Conservation (phyloP, 2,888 invertebrate genomes). For the Monopis laevigella region DNA sequence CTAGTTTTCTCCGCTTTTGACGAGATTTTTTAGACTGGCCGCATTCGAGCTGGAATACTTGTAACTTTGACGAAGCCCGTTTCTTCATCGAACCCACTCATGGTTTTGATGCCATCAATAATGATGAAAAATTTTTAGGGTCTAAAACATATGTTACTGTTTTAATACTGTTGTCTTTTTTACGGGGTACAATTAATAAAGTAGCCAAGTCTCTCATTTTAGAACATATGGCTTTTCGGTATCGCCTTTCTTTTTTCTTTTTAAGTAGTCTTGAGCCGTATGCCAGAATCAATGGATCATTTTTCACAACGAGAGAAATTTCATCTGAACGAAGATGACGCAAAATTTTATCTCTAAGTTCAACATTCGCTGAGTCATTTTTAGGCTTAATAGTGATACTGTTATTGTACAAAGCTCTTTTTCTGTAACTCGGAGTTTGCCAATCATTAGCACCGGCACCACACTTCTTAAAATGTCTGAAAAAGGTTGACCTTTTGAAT, state of each 20-base stretch:
- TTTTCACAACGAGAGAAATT: conserved; percentile 14
- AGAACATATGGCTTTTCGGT: conserved; percentile 16
- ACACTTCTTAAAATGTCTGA: conserved; percentile 16
- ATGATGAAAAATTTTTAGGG: conserved; percentile 15
- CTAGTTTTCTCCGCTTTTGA: conserved; percentile 18
- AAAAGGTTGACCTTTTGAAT: conserved; percentile 16
- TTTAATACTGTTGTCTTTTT: conserved; percentile 13
- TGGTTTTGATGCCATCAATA: conserved; percentile 15
- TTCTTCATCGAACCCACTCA: conserved; percentile 19
- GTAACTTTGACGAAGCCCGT: conserved; percentile 14
- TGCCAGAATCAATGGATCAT: conserved; percentile 14
- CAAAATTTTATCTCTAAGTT: conserved; percentile 14
- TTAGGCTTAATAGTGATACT: not conserved
- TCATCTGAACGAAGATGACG: conserved; percentile 15
- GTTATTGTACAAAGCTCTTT: conserved; percentile 3
- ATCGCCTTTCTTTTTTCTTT: conserved; percentile 8
- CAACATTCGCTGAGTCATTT: conserved; percentile 4
- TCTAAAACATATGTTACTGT: conserved; percentile 14
- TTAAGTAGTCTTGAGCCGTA: conserved; percentile 10
- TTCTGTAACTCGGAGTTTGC: conserved; percentile 4
- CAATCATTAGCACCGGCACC: not conserved
- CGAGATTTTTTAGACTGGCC: conserved; percentile 16
- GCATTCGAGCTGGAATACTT: conserved; percentile 17
- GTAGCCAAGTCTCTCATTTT: conserved; percentile 18
- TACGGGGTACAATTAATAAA: conserved; percentile 13